These are phyloP conservation scores for Pteropus rufus DNA, from an alignment of 2,797 vertebrate species.

Conservation along the genomic window DNA sequence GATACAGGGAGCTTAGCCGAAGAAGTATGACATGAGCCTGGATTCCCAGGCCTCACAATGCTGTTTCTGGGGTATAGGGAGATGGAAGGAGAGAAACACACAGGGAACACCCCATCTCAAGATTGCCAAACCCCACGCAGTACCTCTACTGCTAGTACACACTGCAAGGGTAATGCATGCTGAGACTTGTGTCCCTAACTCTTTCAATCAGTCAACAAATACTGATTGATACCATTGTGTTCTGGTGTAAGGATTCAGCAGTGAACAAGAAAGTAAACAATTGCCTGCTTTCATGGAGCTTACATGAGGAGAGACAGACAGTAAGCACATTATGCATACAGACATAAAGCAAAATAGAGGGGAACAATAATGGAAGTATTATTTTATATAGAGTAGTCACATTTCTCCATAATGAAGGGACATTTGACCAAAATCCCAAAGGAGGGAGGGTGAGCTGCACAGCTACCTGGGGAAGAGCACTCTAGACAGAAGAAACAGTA, in stretches of 20 bases:
- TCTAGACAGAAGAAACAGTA: neutral
- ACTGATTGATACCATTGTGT: fast-evolving
- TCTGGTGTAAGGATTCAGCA: neutral
- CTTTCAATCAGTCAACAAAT: neutral
- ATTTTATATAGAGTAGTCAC: neutral
- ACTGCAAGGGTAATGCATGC: neutral
- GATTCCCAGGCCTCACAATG: neutral
- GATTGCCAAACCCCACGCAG: neutral
- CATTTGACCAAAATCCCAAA: neutral
- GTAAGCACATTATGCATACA: neutral
- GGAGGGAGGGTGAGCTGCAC: neutral
- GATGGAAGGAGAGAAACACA: neutral
- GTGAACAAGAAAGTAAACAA: neutral
- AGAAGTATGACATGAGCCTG: neutral
- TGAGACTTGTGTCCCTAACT: neutral
- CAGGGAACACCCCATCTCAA: neutral
- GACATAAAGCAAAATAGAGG: neutral
- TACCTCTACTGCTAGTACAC: neutral
- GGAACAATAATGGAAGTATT: neutral
- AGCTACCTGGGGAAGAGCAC: neutral
- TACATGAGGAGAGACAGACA: neutral
- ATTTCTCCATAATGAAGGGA: neutral
- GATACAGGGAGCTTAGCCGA: neutral
- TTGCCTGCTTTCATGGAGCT: neutral
- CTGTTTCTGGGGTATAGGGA: neutral